Evolutionary conservation across 2,888 invertebrate genomes (phyloP), one percentile per base, ranked within the genome.

Genomic region (Apeira syringaria): DNA sequence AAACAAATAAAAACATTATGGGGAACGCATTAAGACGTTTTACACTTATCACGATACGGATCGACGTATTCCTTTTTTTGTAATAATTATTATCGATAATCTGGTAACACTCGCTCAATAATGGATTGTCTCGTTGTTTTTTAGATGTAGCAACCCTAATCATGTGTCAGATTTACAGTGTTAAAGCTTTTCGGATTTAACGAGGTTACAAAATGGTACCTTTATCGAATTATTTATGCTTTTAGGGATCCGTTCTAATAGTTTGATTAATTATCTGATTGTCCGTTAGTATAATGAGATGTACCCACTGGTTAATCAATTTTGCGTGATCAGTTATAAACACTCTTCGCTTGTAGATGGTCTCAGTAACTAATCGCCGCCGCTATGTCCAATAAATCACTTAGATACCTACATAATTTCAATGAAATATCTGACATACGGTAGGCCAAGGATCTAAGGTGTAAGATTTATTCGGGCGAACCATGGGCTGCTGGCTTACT

Each of bases 11-110:
- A 84, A 86, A 83, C 74, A 82, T 79, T 80, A 73, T 76, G 75
- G 72, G 65, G 70, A 72, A 77, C 74, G 85, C 87, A 88, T 87
- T 88, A 88, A 87, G 85, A 86, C 76, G 78, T 81, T 82, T 81
- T 80, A 82, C 76, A 80, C 39, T 44, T 46, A 46, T 46, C 45
- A 46, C 67, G 84, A 85, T 85, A 86, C 71, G 75, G 84, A 47
- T 56, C 54, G 51, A 50, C 58, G 64, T 70, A 72, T 77, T 74
- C 17, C 9, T 4, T 7, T 45, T 59, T 73, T 80, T 83, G 81
- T 81, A 78, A 76, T 81, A 79, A 85, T 86, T 86, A 88, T 89
- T 87, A 87, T 86, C 79, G 85, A 78, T 87, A 88, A 88, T 87
- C 88, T 85, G 85, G 87, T 80, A 87, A 88, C 85, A 86, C 80